These are phyloP conservation scores for Encarsia formosa DNA, from an alignment of 2,888 invertebrate genomes.

Conservation along the genomic window DNA sequence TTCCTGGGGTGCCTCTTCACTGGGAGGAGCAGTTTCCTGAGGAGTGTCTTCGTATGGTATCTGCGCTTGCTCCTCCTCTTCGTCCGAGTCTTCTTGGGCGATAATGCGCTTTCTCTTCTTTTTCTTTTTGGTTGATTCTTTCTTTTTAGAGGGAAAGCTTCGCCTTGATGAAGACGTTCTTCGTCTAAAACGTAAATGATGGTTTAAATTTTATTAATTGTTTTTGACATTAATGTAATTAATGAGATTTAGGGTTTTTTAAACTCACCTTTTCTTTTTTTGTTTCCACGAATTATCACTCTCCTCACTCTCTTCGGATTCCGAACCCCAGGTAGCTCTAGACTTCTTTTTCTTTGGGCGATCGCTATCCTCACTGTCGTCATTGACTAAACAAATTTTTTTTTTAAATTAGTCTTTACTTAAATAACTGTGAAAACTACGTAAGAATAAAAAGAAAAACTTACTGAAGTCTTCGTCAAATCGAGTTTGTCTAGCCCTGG, in stretches of 20 bases:
- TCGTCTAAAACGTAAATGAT: conserved; percentile 35
- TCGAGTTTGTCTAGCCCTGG: conserved; percentile 53
- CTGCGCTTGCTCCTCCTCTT: conserved; percentile 49
- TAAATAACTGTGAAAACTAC: not conserved
- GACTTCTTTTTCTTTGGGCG: conserved; percentile 58
- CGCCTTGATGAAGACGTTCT: conserved; percentile 37
- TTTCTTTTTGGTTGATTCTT: conserved; percentile 51
- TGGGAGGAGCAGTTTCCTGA: not conserved
- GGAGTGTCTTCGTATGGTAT: conserved; percentile 53
- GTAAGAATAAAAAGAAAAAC: too few relatives aligned
- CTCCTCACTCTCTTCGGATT: conserved; percentile 60
- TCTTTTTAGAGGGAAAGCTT: conserved; percentile 42
- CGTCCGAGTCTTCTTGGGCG: conserved; percentile 48
- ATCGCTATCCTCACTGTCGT: conserved; percentile 58
- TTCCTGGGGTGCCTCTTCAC: conserved; percentile 5
- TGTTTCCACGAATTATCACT: conserved; percentile 60
- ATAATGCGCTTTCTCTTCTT: conserved; percentile 51
- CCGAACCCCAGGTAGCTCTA: conserved; percentile 57
- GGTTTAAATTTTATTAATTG: conserved; percentile 3
- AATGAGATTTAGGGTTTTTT: not conserved
- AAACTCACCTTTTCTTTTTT: conserved; percentile 50
- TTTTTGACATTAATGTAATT: not conserved
- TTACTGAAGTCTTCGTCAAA: conserved; percentile 59
- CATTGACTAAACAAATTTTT: conserved; percentile 49
- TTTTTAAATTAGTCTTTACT: too few relatives aligned